Base-by-base conservation (phyloP, 2,113 vertebrate species). In the Rhinoderma darwinii region DNA sequence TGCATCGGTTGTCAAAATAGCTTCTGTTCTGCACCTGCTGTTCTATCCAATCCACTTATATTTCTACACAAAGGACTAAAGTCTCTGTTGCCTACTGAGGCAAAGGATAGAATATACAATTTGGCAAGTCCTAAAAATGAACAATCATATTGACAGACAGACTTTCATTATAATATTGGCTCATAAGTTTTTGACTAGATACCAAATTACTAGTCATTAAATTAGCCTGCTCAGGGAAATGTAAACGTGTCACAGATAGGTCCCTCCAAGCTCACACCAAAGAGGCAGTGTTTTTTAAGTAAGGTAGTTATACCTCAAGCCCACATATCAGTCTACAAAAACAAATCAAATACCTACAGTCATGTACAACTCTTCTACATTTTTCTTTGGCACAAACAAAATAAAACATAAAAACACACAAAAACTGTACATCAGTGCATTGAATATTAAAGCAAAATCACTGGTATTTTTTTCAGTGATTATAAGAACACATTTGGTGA, bases 371-470 rank as follows among this genome's bases (percentile, higher is more conserved):
- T 0, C 11, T 41, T 20, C 68, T 39, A 10, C 25, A 20, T 22
- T 39, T 72, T 72, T 1, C 37, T 72, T 75, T 27, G 73, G 73
- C 73, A 75, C 73, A 75, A 75, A 75, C 1, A 44, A 75, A 75
- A 75, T n/a, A 44, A 44, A 75, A 43, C 37, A 74, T 74, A n/a
- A 41, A 43, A 41, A 41, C n/a, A 73, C 37, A 43, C 39, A 43
- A 74, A 74, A 74, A 27, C 41, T 47, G 70, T 74, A 43, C 39
- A 43, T 75, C 73, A 75, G 73, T 75, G 41, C 73, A 72, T 44
- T 75, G 14, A 44, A 75, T 17, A 44, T 27, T n/a, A 25, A 35
- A 74, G 37, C 3, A 1, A 74, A 43, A 74, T 43, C 5, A n/a
- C n/a, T 47, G 73, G 3, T 5, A 0, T 47, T 75, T 47, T 47